Percentiles rank a stretch among this genome's conserved stretches.
Evolutionary conservation across 2,888 invertebrate species (phyloP).

Genomic region (Electrophaes corylata): DNA sequence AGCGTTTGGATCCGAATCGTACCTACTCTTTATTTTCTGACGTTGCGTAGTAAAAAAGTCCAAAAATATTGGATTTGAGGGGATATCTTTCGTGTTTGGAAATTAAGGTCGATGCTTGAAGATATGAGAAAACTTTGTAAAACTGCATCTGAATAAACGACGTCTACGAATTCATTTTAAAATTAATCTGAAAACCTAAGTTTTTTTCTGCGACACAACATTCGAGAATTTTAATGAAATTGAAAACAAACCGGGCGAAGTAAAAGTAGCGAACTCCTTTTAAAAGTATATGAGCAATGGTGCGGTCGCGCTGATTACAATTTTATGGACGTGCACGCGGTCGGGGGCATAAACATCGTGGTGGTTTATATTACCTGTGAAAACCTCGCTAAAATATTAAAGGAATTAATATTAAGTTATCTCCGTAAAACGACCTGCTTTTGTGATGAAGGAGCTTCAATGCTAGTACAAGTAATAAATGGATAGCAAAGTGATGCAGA

Average conservation of each 20-base stretch:
- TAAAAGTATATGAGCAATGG: constrained; percentile 39
- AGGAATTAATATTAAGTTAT: constrained; percentile 1
- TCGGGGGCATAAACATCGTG: constrained; percentile 17
- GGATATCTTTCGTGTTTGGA: no score
- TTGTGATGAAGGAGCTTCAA: background rate
- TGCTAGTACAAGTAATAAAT: background rate
- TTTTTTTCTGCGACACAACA: background rate
- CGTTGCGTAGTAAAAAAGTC: background rate
- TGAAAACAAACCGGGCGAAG: constrained; percentile 13
- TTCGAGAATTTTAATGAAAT: constrained; percentile 4
- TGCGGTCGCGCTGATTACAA: constrained; percentile 30
- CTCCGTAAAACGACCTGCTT: background rate
- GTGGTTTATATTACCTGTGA: constrained; percentile 20
- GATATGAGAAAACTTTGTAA: background rate
- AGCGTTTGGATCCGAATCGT: background rate
- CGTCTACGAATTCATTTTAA: background rate
- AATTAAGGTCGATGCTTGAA: no score
- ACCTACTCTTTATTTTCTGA: background rate
- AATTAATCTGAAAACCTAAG: background rate
- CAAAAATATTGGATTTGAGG: no score
- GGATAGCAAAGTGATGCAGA: background rate
- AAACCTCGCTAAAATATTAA: constrained; percentile 6
- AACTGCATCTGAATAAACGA: background rate
- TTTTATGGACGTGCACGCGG: constrained; percentile 34
- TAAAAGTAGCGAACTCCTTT: constrained; percentile 30